Base-by-base conservation (phyloP, 2,888 invertebrate species). In the Buathra laborator region DNA sequence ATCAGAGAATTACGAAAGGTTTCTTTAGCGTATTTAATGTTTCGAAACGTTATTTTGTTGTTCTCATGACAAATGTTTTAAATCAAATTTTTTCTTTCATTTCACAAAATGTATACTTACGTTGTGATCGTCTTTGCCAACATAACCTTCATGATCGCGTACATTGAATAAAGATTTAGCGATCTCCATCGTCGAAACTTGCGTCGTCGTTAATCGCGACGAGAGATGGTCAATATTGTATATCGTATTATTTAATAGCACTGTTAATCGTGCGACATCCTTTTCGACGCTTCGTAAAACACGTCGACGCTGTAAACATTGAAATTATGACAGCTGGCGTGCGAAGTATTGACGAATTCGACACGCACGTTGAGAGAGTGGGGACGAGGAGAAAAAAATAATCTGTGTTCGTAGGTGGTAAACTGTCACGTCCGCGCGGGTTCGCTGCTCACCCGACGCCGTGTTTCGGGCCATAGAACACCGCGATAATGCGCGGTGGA, bases 151-250 rank as follows among this genome's bases (percentile, higher is more conserved):
- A 92, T 98, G 97, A 92, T 97, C 97, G 87, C 98, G 95, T 71
- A 96, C 96, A 89, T 97, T 97, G 94, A 99, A 99, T 87, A 99
- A 95, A 66, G 98, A 97, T 94, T 98, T 98, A 0, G 98, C 98
- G 93, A 98, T 96, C 94, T 99, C 98, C 98, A 98, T 98, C 89
- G 90, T 93, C 56, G 24, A 12, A 12, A 37, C 14, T 14, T 14
- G n/a, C 6, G 62, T 29, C 29, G 4, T 12, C 62, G 62, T n/a
- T 14, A n/a, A 32, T 14, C 6, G 62, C 7, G 2, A 9, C 62
- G 62, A 12, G 62, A 62, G 29, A 37, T 9, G 37, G 7, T 7
- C 32, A 2, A 32, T 62, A 32, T 32, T n/a, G 6, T 29, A 12
- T 62, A n/a, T 29, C 29, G 6, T 4, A 48, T 74, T 16, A 51